Percentiles rank a stretch among this genome's conserved stretches.
phyloP scores from a whole-genome alignment of 2,888 invertebrate genomes.

The Rhimphoctona megacephalus region DNA sequence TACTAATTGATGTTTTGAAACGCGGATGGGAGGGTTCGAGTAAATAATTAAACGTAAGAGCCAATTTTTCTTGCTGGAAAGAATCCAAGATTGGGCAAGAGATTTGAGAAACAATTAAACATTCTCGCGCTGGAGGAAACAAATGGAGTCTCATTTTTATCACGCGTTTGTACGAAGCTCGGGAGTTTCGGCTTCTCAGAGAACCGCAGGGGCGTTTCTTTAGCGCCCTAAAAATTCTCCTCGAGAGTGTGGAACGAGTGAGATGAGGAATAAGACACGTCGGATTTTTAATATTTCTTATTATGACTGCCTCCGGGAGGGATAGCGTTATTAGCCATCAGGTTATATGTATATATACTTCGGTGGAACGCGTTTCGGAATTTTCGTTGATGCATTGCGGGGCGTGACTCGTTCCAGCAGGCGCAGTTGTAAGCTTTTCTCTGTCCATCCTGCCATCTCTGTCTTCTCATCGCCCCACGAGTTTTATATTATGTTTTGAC shows the following conservation, averaged over 20 bases:
- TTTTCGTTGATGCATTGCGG: slow-evolving; percentile 80
- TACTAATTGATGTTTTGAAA: slow-evolving; percentile 15
- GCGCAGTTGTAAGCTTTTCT: slow-evolving; percentile 38
- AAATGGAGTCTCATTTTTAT: slow-evolving; percentile 63
- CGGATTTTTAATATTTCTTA: slow-evolving; percentile 62
- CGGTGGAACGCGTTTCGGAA: slow-evolving; percentile 48
- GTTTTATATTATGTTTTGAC: slow-evolving; percentile 80
- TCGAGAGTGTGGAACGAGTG: slow-evolving; percentile 48
- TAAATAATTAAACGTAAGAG: slow-evolving; percentile 31
- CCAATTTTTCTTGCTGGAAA: slow-evolving; percentile 45
- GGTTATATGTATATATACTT: slow-evolving; percentile 21
- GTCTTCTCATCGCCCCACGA: slow-evolving; percentile 57
- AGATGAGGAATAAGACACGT: slow-evolving; percentile 60
- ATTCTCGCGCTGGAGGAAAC: slow-evolving; percentile 65
- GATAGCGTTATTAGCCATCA: slow-evolving; percentile 50
- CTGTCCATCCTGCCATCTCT: slow-evolving; percentile 7
- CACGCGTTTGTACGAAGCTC: not conserved
- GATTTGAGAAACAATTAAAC: slow-evolving; percentile 62
- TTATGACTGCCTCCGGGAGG: slow-evolving; percentile 33
- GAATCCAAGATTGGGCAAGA: slow-evolving; percentile 6
- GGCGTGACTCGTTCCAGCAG: slow-evolving; percentile 77
- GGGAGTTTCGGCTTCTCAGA: slow-evolving; percentile 14
- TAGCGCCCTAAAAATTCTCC: slow-evolving; percentile 22
- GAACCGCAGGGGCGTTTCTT: slow-evolving; percentile 58
- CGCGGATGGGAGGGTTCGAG: not conserved